Percentiles rank a stretch among this genome's conserved stretches.
These are phyloP conservation scores for Fregetta grallaria DNA, from an alignment of 2,113 vertebrate genomes.

Conservation along the genomic window DNA sequence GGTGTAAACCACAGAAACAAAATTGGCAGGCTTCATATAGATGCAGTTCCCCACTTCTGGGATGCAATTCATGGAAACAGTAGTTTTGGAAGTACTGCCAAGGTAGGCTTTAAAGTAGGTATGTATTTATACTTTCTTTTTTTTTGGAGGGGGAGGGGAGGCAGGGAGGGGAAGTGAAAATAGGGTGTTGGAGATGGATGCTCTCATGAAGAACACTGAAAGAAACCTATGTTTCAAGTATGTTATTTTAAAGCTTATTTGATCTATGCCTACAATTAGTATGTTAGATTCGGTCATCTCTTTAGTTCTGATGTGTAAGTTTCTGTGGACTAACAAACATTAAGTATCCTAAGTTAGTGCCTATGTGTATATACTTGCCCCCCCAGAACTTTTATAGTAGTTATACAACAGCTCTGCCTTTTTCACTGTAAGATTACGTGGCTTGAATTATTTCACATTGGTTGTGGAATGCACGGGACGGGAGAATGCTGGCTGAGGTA, in stretches of 20 bases:
- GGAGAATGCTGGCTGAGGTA: neutral
- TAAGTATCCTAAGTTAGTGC: neutral
- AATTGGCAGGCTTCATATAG: neutral
- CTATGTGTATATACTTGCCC: neutral
- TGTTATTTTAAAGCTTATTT: neutral
- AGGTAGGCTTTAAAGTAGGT: neutral
- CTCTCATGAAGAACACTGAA: neutral
- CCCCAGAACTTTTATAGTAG: neutral
- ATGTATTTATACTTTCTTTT: neutral
- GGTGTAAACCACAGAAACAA: neutral
- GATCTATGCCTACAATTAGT: neutral
- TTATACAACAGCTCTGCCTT: neutral
- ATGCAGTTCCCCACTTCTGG: neutral
- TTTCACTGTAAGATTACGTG: neutral
- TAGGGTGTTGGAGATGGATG: neutral
- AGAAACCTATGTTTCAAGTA: neutral
- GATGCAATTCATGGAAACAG: neutral
- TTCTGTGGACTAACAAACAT: neutral
- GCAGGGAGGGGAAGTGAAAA: neutral
- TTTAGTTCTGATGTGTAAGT: neutral
- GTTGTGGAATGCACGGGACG: neutral
- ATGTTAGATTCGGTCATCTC: neutral
- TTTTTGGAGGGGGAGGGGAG: too few species aligned
- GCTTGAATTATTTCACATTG: neutral
- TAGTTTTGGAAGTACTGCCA: neutral